These are phyloP conservation scores for Hippocampus kuda DNA, from an alignment of 2,797 vertebrate species.

Conservation along the genomic window DNA sequence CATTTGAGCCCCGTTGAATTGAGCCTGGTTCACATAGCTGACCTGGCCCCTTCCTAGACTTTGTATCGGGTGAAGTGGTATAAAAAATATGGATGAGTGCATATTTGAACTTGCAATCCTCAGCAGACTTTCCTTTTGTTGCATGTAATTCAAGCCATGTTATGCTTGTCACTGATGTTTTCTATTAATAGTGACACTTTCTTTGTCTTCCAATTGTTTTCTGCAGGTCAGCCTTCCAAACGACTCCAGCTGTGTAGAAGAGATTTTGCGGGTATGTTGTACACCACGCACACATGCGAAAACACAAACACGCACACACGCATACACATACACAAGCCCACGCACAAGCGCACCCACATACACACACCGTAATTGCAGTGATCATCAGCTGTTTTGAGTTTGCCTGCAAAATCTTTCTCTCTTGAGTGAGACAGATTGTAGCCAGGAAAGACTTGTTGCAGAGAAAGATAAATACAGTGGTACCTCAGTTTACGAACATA, in stretches of 20 bases:
- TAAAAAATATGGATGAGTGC: not conserved
- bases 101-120: not conserved
- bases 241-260: conserved; percentile 93
- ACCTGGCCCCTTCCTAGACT: not conserved
- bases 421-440: conserved; percentile 25
- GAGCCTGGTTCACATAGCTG: not conserved
- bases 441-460: conserved; percentile 16
- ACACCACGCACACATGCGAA: conserved; percentile 24
- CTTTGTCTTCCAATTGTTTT: conserved; percentile 31
- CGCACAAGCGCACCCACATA: conserved; percentile 33
- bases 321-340: conserved; percentile 10
- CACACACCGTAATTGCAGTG: conserved; percentile 42
- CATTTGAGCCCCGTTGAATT: not conserved
- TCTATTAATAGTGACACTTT: conserved; percentile 5
- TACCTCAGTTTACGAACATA: too few species aligned
- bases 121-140: not conserved
- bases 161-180: not conserved
- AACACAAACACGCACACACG: conserved; percentile 16
- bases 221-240: conserved; percentile 83
- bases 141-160: not conserved
- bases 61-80: not conserved
- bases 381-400: conserved; percentile 57
- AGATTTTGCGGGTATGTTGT: conserved; percentile 89
- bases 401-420: conserved; percentile 39
- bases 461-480: conserved; percentile 11